Percentiles rank a stretch among this genome's conserved stretches.
Evolutionary conservation across 2,888 invertebrate genomes (phyloP).

Genomic region (Chrysina gloriosa): DNA sequence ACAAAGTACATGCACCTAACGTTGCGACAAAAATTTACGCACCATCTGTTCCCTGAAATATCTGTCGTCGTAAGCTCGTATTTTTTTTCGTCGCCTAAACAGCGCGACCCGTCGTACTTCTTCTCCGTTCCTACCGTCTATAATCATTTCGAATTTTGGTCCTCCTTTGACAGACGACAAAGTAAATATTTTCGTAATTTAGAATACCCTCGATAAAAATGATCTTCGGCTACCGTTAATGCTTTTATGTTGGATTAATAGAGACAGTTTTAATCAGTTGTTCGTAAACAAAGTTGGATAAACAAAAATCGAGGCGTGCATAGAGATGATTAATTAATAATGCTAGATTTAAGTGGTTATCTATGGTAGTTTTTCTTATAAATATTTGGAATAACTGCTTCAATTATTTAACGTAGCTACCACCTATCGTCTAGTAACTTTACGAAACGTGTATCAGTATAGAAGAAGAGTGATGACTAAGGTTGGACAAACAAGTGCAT

Average conservation of each 20-base stretch:
- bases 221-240: slow-evolving; percentile 19
- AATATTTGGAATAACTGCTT: slow-evolving; percentile 4
- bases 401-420: too few relatives aligned
- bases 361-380: background rate
- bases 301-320: background rate
- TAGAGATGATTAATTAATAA: slow-evolving; percentile 2
- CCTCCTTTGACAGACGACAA: slow-evolving; percentile 17
- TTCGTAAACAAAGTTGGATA: slow-evolving; percentile 6
- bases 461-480: too few relatives aligned
- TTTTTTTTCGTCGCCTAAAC: slow-evolving; percentile 13
- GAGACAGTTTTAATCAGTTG: slow-evolving; percentile 18
- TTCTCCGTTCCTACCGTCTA: slow-evolving; percentile 15
- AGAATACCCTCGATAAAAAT: slow-evolving; percentile 13
- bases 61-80: slow-evolving; percentile 25
- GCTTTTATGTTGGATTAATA: slow-evolving; percentile 24
- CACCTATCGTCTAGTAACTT: too few relatives aligned
- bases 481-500: too few relatives aligned
- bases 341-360: background rate
- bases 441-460: too few relatives aligned
- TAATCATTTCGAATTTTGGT: slow-evolving; percentile 28
- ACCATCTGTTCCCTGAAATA: slow-evolving; percentile 37
- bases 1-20: slow-evolving; percentile 37
- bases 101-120: background rate
- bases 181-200: slow-evolving; percentile 34
- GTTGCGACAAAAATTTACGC: slow-evolving; percentile 37